Percentiles rank a stretch among this genome's conserved stretches.
Conservation (phyloP, 2,797 vertebrate genomes). For the Sebastes matsubarae region DNA sequence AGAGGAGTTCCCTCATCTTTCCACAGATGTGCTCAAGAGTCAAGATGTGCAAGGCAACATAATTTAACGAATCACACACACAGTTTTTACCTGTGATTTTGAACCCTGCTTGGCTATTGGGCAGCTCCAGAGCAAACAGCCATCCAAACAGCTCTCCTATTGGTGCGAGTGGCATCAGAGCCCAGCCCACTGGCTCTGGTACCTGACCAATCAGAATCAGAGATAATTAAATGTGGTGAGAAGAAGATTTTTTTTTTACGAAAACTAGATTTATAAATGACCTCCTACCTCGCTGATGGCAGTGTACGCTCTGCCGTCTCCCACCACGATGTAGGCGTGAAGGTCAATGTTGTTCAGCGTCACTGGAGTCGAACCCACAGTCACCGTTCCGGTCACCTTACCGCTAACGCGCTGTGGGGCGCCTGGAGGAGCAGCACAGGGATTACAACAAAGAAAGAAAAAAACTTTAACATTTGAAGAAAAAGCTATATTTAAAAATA, state of each 20-base stretch:
- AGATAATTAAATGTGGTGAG: neutral
- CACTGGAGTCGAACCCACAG: slow-evolving; percentile 82
- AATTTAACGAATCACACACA: slow-evolving; percentile 1
- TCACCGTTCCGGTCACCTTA: slow-evolving; percentile 89
- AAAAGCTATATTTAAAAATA: neutral
- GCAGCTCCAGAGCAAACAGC: slow-evolving; percentile 94
- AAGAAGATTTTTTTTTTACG: neutral
- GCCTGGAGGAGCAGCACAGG: slow-evolving; percentile 75
- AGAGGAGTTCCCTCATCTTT: slow-evolving; percentile 42
- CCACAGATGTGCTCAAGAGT: slow-evolving; percentile 14
- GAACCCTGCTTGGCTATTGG: slow-evolving; percentile 91
- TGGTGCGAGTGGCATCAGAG: slow-evolving; percentile 89
- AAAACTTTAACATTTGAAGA: too few species aligned
- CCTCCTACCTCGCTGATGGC: slow-evolving; percentile 87
- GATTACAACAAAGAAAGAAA: neutral
- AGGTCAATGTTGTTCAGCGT: slow-evolving; percentile 86
- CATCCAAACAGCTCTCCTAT: slow-evolving; percentile 93
- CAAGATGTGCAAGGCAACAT: neutral
- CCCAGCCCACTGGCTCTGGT: slow-evolving; percentile 86
- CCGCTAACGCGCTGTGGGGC: slow-evolving; percentile 94
- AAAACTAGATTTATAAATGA: neutral
- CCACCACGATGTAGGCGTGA: slow-evolving; percentile 93
- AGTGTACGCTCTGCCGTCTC: slow-evolving; percentile 91
- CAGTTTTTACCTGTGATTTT: slow-evolving; percentile 88
- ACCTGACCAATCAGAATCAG: slow-evolving; percentile 66